Percentiles rank a stretch among this genome's conserved stretches.
Conservation (phyloP, 2,888 invertebrate species). For the Dendrolimus houi region DNA sequence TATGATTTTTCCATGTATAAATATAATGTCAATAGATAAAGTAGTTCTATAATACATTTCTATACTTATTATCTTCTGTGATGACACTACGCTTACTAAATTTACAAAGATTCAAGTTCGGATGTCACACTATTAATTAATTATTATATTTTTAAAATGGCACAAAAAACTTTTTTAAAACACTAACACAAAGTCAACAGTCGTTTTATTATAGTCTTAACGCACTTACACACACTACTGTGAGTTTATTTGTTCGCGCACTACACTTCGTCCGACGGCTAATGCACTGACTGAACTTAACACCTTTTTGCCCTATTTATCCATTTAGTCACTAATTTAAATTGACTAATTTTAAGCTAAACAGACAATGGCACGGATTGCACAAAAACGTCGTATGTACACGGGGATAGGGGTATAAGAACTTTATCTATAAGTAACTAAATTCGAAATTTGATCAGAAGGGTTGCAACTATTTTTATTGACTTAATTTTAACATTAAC, state of each 20-base stretch:
- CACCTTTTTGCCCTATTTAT: conserved; percentile 2
- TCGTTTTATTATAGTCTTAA: conserved; percentile 48
- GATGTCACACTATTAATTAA: conserved; percentile 63
- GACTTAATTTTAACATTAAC: conserved; percentile 62
- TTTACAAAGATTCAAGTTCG: conserved; percentile 74
- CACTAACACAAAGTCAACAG: conserved; percentile 75
- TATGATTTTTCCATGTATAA: conserved; percentile 68
- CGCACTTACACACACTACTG: conserved; percentile 44
- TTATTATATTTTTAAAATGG: conserved; percentile 69
- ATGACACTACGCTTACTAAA: conserved; percentile 66
- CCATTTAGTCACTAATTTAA: conserved; percentile 45
- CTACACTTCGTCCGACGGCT: conserved; percentile 23
- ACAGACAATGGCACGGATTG: conserved; percentile 76
- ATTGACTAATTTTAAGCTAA: conserved; percentile 70
- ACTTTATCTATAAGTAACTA: conserved; percentile 45
- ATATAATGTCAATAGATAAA: conserved; percentile 68
- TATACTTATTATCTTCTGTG: conserved; percentile 66
- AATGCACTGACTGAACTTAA: conserved; percentile 7
- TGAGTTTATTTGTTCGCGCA: conserved; percentile 30
- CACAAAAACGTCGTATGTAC: conserved; percentile 69
- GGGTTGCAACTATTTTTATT: conserved; percentile 42
- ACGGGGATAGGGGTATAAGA: conserved; percentile 50
- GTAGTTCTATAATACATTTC: conserved; percentile 63
- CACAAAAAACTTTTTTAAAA: conserved; percentile 73
- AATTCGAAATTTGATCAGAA: conserved; percentile 55